Base-by-base conservation (phyloP, 2,797 vertebrate species). In the Harpagifer antarcticus region DNA sequence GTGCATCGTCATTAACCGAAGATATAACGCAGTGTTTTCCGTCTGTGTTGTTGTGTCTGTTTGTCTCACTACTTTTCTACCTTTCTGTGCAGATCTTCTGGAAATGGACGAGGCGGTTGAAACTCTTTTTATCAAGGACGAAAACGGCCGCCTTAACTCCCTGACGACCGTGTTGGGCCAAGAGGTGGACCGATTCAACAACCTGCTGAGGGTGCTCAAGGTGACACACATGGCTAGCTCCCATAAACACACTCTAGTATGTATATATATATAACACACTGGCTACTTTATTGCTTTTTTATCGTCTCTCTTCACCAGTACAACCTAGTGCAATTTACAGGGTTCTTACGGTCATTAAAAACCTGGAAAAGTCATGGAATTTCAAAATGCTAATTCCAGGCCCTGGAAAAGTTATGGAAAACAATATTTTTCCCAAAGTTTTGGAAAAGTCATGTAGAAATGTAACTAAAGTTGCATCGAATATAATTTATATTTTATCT, bases 131-230 rank as follows among this genome's bases (percentile, higher is more conserved):
- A 10, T 81, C 37, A 93, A 78, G 65, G 96, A 97, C 27, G 58
- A 79, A 23, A 92, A 93, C 6, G 94, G 94, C 13, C 94, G 95
- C 3, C 33, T 96, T n/a, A 95, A 96, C 88, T 97, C 96, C 23
- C 84, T 97, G 67, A 97, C 96, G 48, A 97, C 95, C 0, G 95
- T 97, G 44, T 90, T 96, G 43, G 94, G 94, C 63, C 96, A 97
- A 83, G 96, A 98, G 92, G 87, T 94, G 54, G 95, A 96, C 84
- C 92, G 96, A 42, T 97, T 97, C 81, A 97, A 96, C 87, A 92
- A 85, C 31, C 91, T 97, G 79, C 92, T 97, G 19, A 86, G 56
- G 62, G 74, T 96, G 31, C 86, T 96, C 19, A 86, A 88, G 68
- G 94, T 96, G 88, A 91, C 66, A 33, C 3, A 71, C 40, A 60